These are phyloP conservation scores for Ceratotherium simum DNA, from an alignment of 2,113 vertebrate species.

Conservation along the genomic window DNA sequence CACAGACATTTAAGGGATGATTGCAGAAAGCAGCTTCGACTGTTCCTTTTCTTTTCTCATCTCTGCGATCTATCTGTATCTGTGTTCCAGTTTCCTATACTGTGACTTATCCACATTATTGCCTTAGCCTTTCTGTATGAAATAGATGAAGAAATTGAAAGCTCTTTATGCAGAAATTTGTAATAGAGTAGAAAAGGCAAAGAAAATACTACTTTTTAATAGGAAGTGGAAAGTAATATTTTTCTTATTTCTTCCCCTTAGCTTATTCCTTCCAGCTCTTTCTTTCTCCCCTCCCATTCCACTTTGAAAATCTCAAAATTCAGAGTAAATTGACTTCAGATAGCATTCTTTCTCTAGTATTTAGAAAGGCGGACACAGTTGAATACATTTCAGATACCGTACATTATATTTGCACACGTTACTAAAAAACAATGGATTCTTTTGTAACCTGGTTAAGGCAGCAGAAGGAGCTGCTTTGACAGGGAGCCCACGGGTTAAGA, in stretches of 20 bases:
- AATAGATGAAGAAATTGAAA: slow-evolving; percentile 35
- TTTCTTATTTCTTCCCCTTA: background rate
- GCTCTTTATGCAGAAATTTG: slow-evolving; percentile 13
- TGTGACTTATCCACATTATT: background rate
- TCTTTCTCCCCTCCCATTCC: background rate
- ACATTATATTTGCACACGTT: background rate
- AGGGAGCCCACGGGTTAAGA: background rate
- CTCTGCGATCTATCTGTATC: background rate
- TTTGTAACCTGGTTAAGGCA: background rate
- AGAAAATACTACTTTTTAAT: slow-evolving; percentile 41
- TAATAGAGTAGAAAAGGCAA: background rate
- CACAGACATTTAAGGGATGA: background rate
- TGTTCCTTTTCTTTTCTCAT: background rate
- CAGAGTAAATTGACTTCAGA: slow-evolving; percentile 53
- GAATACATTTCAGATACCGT: background rate
- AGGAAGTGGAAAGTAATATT: background rate
- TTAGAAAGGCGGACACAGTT: background rate
- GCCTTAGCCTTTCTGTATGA: background rate
- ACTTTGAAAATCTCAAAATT: slow-evolving; percentile 42
- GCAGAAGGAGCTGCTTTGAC: background rate
- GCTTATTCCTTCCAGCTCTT: background rate
- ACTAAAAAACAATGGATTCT: background rate
- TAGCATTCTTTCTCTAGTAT: background rate
- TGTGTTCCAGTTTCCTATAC: background rate
- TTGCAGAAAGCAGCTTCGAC: background rate